Conservation (phyloP, 2,113 vertebrate species). For the Cervus canadensis region DNA sequence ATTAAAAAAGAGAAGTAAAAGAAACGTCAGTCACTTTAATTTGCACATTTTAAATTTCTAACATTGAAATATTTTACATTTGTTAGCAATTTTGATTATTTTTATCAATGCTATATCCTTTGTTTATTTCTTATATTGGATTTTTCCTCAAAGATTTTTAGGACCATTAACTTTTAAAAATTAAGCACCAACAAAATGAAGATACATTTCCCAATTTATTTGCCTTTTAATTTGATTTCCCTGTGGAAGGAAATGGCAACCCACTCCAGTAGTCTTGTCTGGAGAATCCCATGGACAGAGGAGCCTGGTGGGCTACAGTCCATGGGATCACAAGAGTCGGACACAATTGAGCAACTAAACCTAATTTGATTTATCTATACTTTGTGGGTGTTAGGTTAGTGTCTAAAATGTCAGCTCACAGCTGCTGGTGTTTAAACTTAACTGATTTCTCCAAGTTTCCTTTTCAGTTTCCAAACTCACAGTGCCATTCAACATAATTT, state of each 20-base stretch:
- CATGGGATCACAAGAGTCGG: not conserved
- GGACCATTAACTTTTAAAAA: not conserved
- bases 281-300: not conserved
- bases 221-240: not conserved
- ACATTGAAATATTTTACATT: not conserved
- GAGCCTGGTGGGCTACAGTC: not conserved
- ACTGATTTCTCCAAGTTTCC: not conserved
- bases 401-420: not conserved
- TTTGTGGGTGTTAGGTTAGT: too few species aligned
- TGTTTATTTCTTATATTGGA: not conserved
- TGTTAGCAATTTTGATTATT: not conserved
- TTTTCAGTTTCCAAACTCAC: not conserved
- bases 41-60: conserved; percentile 6
- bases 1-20: not conserved
- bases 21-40: not conserved
- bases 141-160: not conserved
- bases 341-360: not conserved
- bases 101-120: not conserved
- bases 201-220: not conserved
- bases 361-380: not conserved
- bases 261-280: not conserved
- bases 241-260: not conserved
- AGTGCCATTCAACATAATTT: not conserved
- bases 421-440: not conserved
- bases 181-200: not conserved